Conservation (phyloP, 2,888 invertebrate species). For the Ischnura elegans region DNA sequence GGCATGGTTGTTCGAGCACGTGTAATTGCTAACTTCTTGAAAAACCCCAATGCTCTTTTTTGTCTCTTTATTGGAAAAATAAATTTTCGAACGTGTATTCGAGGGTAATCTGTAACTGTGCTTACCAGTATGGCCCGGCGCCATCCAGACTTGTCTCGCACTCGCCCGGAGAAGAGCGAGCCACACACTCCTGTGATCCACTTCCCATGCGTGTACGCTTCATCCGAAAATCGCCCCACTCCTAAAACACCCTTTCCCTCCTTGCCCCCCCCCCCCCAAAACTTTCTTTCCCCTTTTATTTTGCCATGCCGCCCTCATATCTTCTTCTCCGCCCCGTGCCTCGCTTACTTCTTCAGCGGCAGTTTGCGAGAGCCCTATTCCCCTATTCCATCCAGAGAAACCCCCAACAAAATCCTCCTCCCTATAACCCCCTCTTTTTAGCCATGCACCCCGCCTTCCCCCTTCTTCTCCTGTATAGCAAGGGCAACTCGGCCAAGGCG, state of each 20-base stretch:
- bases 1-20: no score
- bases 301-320: conserved; percentile 9
- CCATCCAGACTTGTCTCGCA: no score
- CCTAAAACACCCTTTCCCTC: neutral
- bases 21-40: no score
- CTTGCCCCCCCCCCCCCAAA: neutral
- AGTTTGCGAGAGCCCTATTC: neutral
- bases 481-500: no score
- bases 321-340: no score
- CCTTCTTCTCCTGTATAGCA: no score
- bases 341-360: neutral
- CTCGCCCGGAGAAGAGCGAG: no score
- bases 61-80: no score
- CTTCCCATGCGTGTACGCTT: neutral
- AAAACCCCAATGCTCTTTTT: no score
- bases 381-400: neutral
- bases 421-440: neutral
- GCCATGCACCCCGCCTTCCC: neutral
- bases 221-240: neutral
- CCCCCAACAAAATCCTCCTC: conserved; percentile 1
- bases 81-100: no score
- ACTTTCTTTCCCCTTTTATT: conserved; percentile 7
- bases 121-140: no score
- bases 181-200: neutral
- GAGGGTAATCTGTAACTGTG: no score